Percentiles rank a stretch among this genome's conserved stretches.
Conservation (phyloP, 2,888 invertebrate species). For the Coleophora deauratella region DNA sequence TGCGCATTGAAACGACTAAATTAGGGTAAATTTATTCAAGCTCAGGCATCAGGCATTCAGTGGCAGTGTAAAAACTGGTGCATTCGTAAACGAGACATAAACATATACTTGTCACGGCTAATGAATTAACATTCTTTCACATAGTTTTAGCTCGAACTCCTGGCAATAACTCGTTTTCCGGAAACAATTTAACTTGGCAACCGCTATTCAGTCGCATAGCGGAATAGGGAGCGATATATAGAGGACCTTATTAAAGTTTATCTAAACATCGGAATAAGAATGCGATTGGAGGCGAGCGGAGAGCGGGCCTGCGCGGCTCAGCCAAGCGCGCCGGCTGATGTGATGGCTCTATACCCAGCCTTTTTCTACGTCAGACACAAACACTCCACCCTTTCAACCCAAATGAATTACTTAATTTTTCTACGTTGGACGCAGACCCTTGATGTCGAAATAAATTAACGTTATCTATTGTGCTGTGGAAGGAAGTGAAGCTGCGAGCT, state of each 20-base stretch:
- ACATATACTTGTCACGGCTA: slow-evolving; percentile 26
- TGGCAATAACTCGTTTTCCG: slow-evolving; percentile 53
- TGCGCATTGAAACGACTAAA: slow-evolving; percentile 15
- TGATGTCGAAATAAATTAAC: slow-evolving; percentile 62
- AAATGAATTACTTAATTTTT: slow-evolving; percentile 71
- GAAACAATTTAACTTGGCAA: slow-evolving; percentile 62
- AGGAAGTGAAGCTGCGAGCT: slow-evolving; percentile 37
- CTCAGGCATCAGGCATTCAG: slow-evolving; percentile 38
- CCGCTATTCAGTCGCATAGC: slow-evolving; percentile 33
- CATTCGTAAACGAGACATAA: slow-evolving; percentile 45
- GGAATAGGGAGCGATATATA: slow-evolving; percentile 30
- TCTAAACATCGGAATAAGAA: slow-evolving; percentile 66
- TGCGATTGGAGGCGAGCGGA: slow-evolving; percentile 43
- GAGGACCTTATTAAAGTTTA: slow-evolving; percentile 60
- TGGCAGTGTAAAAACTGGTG: slow-evolving; percentile 34
- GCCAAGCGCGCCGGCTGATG: slow-evolving; percentile 53
- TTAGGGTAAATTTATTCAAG: slow-evolving; percentile 24
- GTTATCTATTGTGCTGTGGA: slow-evolving; percentile 46
- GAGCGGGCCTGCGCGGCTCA: slow-evolving; percentile 45
- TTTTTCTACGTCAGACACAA: slow-evolving; percentile 66
- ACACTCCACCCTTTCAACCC: slow-evolving; percentile 62
- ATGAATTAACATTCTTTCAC: slow-evolving; percentile 57
- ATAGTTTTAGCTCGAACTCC: slow-evolving; percentile 30
- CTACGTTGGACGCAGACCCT: slow-evolving; percentile 49
- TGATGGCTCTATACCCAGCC: slow-evolving; percentile 53